Conservation (phyloP, 2,888 invertebrate species). For the Schrankia costaestrigalis region DNA sequence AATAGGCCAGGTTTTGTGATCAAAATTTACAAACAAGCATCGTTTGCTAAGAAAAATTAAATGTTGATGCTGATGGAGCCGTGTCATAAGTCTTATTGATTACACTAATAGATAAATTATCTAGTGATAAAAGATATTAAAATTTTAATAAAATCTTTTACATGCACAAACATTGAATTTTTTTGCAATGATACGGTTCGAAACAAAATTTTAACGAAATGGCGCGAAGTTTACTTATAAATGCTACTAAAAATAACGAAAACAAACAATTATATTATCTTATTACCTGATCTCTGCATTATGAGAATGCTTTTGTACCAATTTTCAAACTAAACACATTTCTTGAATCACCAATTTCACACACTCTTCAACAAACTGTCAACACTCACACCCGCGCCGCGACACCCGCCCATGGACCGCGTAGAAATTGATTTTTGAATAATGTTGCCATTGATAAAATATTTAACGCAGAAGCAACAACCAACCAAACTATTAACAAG, state of each 20-base stretch:
- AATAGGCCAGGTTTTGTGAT: no score
- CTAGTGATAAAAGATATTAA: no score
- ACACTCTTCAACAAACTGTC: slow-evolving; percentile 65
- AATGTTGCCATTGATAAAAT: slow-evolving; percentile 44
- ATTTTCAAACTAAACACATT: slow-evolving; percentile 69
- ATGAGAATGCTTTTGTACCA: slow-evolving; percentile 47
- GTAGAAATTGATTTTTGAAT: slow-evolving; percentile 66
- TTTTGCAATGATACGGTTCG: slow-evolving; percentile 8
- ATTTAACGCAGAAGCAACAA: no score
- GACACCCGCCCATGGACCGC: slow-evolving; percentile 65
- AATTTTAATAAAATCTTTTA: neutral
- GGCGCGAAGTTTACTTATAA: slow-evolving; percentile 36
- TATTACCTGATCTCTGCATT: slow-evolving; percentile 77
- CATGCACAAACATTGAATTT: slow-evolving; percentile 17
- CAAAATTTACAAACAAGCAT: no score
- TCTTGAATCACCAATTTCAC: slow-evolving; percentile 56
- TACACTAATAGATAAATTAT: no score
- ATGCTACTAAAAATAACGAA: neutral
- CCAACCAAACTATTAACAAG: no score
- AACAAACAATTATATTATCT: slow-evolving; percentile 13
- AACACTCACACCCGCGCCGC: slow-evolving; percentile 70
- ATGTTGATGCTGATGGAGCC: no score
- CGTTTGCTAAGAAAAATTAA: no score
- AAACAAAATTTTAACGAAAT: slow-evolving; percentile 14
- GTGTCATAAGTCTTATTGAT: no score